Evolutionary conservation across 2,888 invertebrate genomes (phyloP).

Genomic region (Nesidiocoris tenuis): DNA sequence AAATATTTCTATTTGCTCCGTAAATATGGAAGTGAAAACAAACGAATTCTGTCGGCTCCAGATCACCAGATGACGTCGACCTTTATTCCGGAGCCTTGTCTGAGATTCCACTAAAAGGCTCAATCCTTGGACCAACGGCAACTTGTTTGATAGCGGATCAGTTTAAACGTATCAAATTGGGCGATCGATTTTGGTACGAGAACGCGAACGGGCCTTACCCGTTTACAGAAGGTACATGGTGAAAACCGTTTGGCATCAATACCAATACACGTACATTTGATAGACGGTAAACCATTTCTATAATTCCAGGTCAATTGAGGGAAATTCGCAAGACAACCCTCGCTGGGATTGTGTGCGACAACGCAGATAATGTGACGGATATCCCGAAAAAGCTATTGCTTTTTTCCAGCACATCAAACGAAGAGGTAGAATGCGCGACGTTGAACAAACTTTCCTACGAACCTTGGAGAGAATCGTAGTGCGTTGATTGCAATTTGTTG

Average conservation of each 20-base stretch:
- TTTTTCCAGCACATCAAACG: slow-evolving; percentile 59
- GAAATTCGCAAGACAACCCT: slow-evolving; percentile 77
- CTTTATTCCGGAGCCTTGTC: slow-evolving; percentile 84
- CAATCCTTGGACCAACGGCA: slow-evolving; percentile 80
- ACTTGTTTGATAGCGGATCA: slow-evolving; percentile 83
- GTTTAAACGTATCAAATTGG: slow-evolving; percentile 74
- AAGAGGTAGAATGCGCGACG: slow-evolving; percentile 64
- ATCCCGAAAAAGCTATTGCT: slow-evolving; percentile 73
- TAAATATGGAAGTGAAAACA: too few relatives aligned
- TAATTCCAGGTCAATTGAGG: slow-evolving; percentile 66
- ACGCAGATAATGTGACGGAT: slow-evolving; percentile 65
- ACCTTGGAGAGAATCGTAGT: slow-evolving; percentile 40
- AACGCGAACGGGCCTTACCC: slow-evolving; percentile 63
- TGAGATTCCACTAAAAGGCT: slow-evolving; percentile 69
- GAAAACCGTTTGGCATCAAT: background rate
- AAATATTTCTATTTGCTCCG: too few relatives aligned
- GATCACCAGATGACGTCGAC: slow-evolving; percentile 79
- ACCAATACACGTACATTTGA: background rate
- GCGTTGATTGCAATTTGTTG: background rate
- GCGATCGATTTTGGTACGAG: slow-evolving; percentile 90
- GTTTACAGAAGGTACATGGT: slow-evolving; percentile 64
- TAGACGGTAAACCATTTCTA: background rate
- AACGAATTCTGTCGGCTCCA: slow-evolving; percentile 50
- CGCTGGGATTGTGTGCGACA: slow-evolving; percentile 74
- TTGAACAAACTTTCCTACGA: slow-evolving; percentile 53